phyloP scores from a whole-genome alignment of 2,888 invertebrate genomes.

The Drosophila mimica region DNA sequence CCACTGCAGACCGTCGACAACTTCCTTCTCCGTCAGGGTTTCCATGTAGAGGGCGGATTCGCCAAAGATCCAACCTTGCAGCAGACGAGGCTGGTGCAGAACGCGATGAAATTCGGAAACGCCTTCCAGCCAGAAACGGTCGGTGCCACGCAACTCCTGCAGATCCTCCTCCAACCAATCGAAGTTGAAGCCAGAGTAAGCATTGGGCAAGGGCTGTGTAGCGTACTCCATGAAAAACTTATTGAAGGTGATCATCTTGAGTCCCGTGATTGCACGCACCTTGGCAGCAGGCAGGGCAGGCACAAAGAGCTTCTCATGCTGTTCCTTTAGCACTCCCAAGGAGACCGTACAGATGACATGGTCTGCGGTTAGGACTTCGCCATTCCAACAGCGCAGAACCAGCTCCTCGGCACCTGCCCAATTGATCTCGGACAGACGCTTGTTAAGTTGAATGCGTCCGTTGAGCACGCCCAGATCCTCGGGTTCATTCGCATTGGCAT shows the following conservation, averaged over 20 bases:
- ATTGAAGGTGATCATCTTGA: conserved; percentile 87
- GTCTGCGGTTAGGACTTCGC: conserved; percentile 85
- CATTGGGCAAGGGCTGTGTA: conserved; percentile 86
- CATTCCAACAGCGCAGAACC: conserved; percentile 80
- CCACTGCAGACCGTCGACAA: conserved; percentile 68
- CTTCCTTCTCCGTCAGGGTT: conserved; percentile 86
- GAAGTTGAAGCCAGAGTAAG: conserved; percentile 86
- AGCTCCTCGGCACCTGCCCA: conserved; percentile 60
- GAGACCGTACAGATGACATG: conserved; percentile 87
- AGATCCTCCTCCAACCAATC: conserved; percentile 86
- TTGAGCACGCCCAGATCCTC: conserved; percentile 76
- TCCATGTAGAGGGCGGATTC: conserved; percentile 88
- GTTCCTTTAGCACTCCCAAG: conserved; percentile 87
- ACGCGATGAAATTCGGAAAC: conserved; percentile 88
- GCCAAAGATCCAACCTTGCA: conserved; percentile 90
- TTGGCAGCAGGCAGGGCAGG: conserved; percentile 86
- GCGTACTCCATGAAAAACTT: conserved; percentile 88
- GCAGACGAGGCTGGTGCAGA: conserved; percentile 87
- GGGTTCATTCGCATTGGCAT: conserved; percentile 33
- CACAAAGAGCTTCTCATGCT: conserved; percentile 83
- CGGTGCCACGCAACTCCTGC: conserved; percentile 56
- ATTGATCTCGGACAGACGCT: conserved; percentile 67
- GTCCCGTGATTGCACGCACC: conserved; percentile 85
- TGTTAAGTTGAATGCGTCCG: conserved; percentile 74
- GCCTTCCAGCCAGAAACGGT: conserved; percentile 87